Conservation (phyloP, 1,140 invertebrate genomes). For the Sipha flava region DNA sequence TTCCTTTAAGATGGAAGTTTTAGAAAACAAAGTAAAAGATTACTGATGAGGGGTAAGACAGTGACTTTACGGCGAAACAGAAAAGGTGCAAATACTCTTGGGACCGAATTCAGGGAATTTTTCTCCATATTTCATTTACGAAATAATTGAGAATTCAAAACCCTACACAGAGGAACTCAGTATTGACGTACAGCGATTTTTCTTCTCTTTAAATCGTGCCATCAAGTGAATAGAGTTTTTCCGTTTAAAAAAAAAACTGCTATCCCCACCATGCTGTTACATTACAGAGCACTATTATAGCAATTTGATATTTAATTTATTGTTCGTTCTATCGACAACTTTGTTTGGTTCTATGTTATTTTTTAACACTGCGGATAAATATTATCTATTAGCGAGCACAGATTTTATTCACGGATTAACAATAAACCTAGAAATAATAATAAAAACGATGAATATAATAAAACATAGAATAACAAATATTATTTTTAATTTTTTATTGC, state of each 20-base stretch:
- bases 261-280: neutral
- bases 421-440: no score
- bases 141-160: constrained; percentile 17
- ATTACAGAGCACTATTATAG: neutral
- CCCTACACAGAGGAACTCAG: neutral
- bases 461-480: no score
- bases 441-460: no score
- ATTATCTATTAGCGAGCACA: no score
- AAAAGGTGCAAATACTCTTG: neutral
- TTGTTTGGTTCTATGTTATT: neutral
- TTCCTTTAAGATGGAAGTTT: constrained; percentile 7
- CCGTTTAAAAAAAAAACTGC: neutral
- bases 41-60: neutral
- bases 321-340: neutral
- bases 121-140: constrained; percentile 1
- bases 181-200: neutral
- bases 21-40: constrained; percentile 15
- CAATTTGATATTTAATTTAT: neutral
- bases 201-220: neutral
- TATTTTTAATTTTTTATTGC: no score
- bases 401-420: neutral
- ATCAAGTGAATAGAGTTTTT: neutral
- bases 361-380: no score
- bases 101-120: neutral
- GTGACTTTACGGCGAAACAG: neutral